phyloP scores from a whole-genome alignment of 2,113 vertebrate species.

The Aptenodytes forsteri region DNA sequence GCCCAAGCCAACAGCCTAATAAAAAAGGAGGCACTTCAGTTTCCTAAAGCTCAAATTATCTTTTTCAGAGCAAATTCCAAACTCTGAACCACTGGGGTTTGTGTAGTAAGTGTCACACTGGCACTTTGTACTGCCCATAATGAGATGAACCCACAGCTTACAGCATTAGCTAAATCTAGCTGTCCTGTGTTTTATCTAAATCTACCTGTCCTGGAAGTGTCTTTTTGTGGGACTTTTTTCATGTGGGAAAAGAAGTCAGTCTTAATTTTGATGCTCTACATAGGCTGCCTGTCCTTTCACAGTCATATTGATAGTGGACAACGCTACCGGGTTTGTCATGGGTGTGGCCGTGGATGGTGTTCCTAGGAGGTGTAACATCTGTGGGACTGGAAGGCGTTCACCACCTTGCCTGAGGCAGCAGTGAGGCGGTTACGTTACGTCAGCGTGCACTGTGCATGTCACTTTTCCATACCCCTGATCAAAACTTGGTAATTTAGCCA shows the following conservation, averaged over 20 bases:
- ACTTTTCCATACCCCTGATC: neutral
- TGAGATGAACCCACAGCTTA: neutral
- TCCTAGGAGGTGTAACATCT: neutral
- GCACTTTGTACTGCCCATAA: neutral
- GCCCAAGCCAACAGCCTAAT: neutral
- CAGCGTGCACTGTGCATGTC: neutral
- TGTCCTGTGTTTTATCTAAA: neutral
- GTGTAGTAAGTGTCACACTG: neutral
- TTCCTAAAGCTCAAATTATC: neutral
- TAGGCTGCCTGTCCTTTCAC: neutral
- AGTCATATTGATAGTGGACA: neutral
- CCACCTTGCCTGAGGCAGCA: neutral
- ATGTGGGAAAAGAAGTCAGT: neutral
- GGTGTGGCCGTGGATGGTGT: neutral
- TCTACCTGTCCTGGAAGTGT: neutral
- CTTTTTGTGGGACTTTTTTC: neutral
- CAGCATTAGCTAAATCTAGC: neutral
- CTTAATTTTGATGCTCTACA: neutral
- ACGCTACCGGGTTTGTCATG: neutral
- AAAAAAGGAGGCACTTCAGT: neutral
- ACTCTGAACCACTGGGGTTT: neutral
- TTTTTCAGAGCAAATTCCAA: neutral
- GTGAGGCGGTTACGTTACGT: accelerated
- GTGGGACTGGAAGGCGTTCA: neutral
- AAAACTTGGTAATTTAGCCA: neutral